Base-by-base conservation (phyloP, 1,140 invertebrate genomes). In the Drosophila arawakana region DNA sequence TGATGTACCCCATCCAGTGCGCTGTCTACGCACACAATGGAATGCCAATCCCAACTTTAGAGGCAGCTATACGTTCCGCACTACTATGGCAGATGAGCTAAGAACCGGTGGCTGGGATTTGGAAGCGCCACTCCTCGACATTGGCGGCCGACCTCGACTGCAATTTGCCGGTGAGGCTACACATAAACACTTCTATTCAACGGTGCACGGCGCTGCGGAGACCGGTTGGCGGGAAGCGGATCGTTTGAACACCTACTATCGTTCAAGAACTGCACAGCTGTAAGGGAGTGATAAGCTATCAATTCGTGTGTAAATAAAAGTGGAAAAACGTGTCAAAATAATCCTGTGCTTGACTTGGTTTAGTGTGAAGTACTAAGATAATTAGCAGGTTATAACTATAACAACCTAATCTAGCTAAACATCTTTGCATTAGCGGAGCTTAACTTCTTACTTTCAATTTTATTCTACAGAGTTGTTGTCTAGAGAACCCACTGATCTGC, bases 141-240 rank as follows among this genome's bases (percentile, higher is more conserved):
- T 80, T 1, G 78, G 85, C 70, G 92, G 92, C 6, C 93, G 93
- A 75, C 94, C 94, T 6, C 91, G 94, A 8, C 78, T 96, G 2
- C 93, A 95, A 66, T 96, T 97, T 81, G 96, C 95, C n/a, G 96
- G 96, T 0, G 96, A 96, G 92, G 95, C 95, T 0, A 95, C 95
- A 0, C 94, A 95, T 70, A 91, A 94, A 34, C 93, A 94, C 75
- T 95, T 93, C 85, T 97, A 95, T 88, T 95, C 95, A 7, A 96
- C 96, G 1, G 96, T 96, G 3, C 97, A 98, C 91, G 97, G 97
- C 7, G 97, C 97, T 1, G 93, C 97, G 3, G 95, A 96, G 92
- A 94, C 94, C 34, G 97, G 97, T 0, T 95, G 95, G 92, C 93
- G 96, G 65, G 97, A 97, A 92, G 96, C 96, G n/a, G 93, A 96